Conservation (phyloP, 2,113 vertebrate species). For the Chionodraco myersi region DNA sequence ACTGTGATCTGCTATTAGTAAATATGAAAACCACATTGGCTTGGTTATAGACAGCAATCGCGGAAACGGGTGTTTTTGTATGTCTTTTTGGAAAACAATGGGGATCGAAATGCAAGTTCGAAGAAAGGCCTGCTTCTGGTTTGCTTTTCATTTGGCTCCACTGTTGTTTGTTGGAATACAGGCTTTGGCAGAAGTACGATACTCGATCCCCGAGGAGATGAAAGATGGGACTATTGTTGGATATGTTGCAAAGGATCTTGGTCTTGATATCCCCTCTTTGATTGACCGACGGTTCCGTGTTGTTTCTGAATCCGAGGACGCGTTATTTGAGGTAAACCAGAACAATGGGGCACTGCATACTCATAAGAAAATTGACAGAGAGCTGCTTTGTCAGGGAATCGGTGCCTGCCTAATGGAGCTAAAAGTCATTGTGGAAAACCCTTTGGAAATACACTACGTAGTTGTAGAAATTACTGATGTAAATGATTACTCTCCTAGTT, state of each 20-base stretch:
- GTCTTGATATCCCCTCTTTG: conserved; percentile 70
- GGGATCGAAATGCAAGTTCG: conserved; percentile 5
- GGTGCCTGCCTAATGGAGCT: conserved; percentile 68
- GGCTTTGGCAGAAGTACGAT: conserved; percentile 62
- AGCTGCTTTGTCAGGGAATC: conserved; percentile 64
- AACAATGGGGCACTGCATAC: conserved; percentile 80
- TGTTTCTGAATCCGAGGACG: conserved; percentile 67
- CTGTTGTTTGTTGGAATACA: conserved; percentile 31
- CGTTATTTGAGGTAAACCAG: conserved; percentile 75
- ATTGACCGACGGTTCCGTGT: conserved; percentile 65
- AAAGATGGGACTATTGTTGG: conserved; percentile 79
- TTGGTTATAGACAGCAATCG: rapidly evolving
- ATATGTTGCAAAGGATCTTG: conserved; percentile 79
- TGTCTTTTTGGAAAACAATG: conserved; percentile 32
- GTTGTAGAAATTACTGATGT: conserved; percentile 73
- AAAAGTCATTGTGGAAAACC: conserved; percentile 71
- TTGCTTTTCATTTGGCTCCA: conserved; percentile 35
- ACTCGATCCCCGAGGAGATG: conserved; percentile 79
- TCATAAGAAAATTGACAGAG: conserved; percentile 76
- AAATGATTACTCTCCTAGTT: conserved; percentile 74
- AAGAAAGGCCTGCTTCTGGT: conserved; percentile 17
- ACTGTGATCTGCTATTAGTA: not conserved
- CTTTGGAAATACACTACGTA: conserved; percentile 78
- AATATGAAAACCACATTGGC: rapidly evolving
- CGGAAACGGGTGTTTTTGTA: not conserved